Conservation (phyloP, 2,888 invertebrate species). For the Tetragonisca angustula region DNA sequence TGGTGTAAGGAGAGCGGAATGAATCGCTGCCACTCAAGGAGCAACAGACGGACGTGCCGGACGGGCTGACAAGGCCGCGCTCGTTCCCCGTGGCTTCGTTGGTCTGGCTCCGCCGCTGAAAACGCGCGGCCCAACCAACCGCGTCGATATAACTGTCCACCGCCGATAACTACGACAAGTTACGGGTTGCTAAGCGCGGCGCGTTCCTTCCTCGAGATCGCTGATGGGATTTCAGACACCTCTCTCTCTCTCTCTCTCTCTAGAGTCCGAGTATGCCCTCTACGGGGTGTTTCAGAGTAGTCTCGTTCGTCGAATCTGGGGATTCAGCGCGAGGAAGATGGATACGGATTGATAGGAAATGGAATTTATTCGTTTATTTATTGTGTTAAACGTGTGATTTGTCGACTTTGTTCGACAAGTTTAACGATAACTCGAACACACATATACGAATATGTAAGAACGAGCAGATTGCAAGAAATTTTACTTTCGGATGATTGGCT, state of each 20-base stretch:
- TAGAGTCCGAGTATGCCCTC: neutral
- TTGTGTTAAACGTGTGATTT: too few relatives aligned
- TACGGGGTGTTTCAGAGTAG: too few relatives aligned
- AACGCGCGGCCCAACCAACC: slow-evolving; percentile 50
- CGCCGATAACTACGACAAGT: slow-evolving; percentile 50
- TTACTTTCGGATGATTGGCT: too few relatives aligned
- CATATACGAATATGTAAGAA: too few relatives aligned
- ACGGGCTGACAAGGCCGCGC: slow-evolving; percentile 70
- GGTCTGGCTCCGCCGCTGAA: slow-evolving; percentile 26
- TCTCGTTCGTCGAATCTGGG: too few relatives aligned
- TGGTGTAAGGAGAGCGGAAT: slow-evolving; percentile 67
- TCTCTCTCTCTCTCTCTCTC: neutral
- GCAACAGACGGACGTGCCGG: slow-evolving; percentile 69
- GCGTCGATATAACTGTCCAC: slow-evolving; percentile 63
- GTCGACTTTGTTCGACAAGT: too few relatives aligned
- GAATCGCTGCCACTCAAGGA: slow-evolving; percentile 77
- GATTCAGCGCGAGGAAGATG: too few relatives aligned
- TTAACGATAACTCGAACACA: too few relatives aligned
- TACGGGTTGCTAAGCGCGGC: slow-evolving; percentile 58
- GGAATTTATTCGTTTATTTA: too few relatives aligned
- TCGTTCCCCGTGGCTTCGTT: slow-evolving; percentile 49
- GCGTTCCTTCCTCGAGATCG: slow-evolving; percentile 38
- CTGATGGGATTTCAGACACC: neutral
- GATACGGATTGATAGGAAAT: too few relatives aligned
- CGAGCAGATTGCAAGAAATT: too few relatives aligned